Percentiles rank a stretch among this genome's conserved stretches.
phyloP scores from a whole-genome alignment of 2,888 invertebrate genomes.

The Hydropsyche betteni region DNA sequence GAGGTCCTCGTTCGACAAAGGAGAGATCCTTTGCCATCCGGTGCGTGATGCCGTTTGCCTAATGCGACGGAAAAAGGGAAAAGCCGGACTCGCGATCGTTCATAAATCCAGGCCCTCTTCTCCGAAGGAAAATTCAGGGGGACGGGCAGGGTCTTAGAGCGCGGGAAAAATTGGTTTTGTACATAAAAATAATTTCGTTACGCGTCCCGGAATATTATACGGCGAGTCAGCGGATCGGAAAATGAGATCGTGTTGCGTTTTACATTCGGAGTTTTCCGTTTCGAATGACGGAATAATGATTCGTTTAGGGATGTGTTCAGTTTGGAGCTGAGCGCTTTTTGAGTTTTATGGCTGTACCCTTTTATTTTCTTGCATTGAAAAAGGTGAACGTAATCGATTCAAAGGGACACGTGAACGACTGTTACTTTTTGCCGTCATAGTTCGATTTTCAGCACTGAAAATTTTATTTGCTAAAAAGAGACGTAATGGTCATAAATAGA shows the following conservation, averaged over 20 bases:
- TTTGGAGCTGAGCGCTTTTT: no score
- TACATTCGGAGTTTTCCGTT: neutral
- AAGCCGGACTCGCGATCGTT: slow-evolving; percentile 13
- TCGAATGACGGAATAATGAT: no score
- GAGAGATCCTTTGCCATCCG: slow-evolving; percentile 25
- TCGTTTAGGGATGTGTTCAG: no score
- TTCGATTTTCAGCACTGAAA: slow-evolving; percentile 5
- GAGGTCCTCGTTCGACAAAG: slow-evolving; percentile 13
- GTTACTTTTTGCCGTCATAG: neutral
- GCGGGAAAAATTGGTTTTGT: neutral
- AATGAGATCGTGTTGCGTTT: slow-evolving; percentile 16
- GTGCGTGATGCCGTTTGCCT: slow-evolving; percentile 24
- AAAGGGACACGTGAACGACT: neutral
- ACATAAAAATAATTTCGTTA: slow-evolving; percentile 22
- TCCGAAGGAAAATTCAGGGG: neutral
- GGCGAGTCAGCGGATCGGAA: slow-evolving; percentile 22
- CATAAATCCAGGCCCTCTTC: slow-evolving; percentile 12
- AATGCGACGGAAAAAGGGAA: slow-evolving; percentile 16
- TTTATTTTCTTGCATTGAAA: neutral
- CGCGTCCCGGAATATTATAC: slow-evolving; percentile 22
- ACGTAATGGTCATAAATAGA: no score
- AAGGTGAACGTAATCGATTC: neutral
- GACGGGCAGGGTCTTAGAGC: neutral
- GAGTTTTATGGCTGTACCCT: no score
- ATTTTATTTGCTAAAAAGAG: no score